These are phyloP conservation scores for Lophotis ruficrista DNA, from an alignment of 2,113 vertebrate genomes.

Conservation along the genomic window DNA sequence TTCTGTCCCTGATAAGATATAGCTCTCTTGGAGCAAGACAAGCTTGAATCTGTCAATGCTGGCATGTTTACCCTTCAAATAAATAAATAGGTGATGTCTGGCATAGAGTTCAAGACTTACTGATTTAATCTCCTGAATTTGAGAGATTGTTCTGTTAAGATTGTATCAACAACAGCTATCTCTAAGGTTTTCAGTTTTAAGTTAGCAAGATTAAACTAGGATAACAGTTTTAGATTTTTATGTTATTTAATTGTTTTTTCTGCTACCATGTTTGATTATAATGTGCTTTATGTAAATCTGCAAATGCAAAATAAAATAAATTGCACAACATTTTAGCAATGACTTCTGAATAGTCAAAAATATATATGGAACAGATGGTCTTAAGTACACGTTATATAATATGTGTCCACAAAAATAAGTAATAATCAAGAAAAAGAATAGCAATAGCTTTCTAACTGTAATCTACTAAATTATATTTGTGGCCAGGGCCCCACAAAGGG, in stretches of 20 bases:
- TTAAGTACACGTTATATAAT: not conserved
- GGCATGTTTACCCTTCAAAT: not conserved
- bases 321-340: not conserved
- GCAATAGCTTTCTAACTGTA: not conserved
- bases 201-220: not conserved
- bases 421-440: not conserved
- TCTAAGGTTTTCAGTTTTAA: not conserved
- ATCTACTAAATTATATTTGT: not conserved
- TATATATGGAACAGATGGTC: not conserved
- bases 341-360: not conserved
- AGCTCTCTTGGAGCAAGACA: not conserved
- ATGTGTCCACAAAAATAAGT: not conserved
- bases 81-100: not conserved
- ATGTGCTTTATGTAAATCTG: not conserved
- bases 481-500: not conserved
- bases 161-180: not conserved
- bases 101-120: not conserved
- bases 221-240: not conserved
- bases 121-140: not conserved
- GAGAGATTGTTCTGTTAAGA: not conserved
- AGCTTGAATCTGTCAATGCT: not conserved
- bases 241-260: not conserved
- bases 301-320: conserved; percentile 7
- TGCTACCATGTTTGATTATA: not conserved
- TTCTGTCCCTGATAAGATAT: not conserved